Evolutionary conservation across 2,113 vertebrate genomes (phyloP).

Genomic region (Barnardius zonarius): DNA sequence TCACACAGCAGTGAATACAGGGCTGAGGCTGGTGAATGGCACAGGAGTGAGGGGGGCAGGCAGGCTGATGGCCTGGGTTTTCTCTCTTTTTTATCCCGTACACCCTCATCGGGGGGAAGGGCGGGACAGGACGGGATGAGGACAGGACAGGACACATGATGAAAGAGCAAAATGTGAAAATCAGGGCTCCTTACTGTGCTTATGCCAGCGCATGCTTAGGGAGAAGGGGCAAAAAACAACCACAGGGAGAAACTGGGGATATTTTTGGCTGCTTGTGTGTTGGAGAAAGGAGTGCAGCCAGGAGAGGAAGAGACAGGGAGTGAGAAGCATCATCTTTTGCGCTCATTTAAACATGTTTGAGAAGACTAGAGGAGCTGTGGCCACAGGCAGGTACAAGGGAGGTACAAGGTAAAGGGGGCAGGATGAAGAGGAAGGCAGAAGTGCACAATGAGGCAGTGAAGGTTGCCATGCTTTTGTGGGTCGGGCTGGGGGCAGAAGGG

Average conservation of each 20-base stretch:
- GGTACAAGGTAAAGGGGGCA: not conserved
- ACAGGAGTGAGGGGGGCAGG: not conserved
- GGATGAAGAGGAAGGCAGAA: not conserved
- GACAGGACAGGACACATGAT: not conserved
- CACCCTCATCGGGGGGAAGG: not conserved
- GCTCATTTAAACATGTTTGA: not conserved
- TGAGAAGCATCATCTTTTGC: not conserved
- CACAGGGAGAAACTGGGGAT: not conserved
- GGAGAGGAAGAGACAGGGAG: not conserved
- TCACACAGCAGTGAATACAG: slow-evolving; percentile 55
- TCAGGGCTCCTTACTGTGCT: not conserved
- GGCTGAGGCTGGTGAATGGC: not conserved
- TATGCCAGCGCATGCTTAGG: not conserved
- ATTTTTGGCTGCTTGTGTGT: not conserved
- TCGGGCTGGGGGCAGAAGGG: not conserved
- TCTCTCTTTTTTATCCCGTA: slow-evolving; percentile 22
- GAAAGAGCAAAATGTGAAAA: not conserved
- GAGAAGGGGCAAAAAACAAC: not conserved
- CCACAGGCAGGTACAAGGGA: not conserved
- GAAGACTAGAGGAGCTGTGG: not conserved
- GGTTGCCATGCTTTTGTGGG: not conserved
- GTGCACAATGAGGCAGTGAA: not conserved
- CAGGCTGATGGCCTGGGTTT: not conserved
- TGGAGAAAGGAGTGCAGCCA: not conserved
- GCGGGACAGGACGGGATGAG: too few species aligned